Evolutionary conservation across 2,113 vertebrate genomes (phyloP).

Genomic region (Pithys albifrons): DNA sequence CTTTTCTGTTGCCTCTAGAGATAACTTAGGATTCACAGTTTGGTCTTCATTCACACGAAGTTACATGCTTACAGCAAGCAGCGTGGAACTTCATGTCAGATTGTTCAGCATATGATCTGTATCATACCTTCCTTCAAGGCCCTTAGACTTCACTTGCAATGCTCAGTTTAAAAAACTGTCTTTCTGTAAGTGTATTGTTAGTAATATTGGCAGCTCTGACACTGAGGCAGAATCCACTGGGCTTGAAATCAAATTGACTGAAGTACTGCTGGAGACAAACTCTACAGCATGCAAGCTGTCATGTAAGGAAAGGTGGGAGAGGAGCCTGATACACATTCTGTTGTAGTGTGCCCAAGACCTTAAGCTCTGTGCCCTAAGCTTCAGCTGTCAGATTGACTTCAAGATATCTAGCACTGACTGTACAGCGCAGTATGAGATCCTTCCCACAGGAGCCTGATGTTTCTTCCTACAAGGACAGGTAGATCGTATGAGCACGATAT

Average conservation of each 20-base stretch:
- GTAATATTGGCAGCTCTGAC: neutral
- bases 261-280: neutral
- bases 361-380: neutral
- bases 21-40: neutral
- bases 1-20: neutral
- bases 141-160: neutral
- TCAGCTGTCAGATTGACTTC: neutral
- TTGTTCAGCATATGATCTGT: neutral
- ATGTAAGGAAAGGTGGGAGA: neutral
- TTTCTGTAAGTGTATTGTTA: neutral
- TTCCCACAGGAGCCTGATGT: neutral
- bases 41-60: neutral
- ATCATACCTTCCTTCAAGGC: neutral
- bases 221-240: neutral
- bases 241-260: neutral
- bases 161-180: neutral
- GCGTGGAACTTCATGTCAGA: neutral
- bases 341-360: neutral
- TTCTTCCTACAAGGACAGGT: neutral
- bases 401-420: neutral
- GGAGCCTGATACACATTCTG: neutral
- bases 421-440: neutral
- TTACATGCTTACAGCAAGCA: neutral
- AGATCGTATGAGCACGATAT: rapidly evolving
- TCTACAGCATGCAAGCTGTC: neutral